These are phyloP conservation scores for Antigone vipio DNA, from an alignment of 2,113 vertebrate species.

Conservation along the genomic window DNA sequence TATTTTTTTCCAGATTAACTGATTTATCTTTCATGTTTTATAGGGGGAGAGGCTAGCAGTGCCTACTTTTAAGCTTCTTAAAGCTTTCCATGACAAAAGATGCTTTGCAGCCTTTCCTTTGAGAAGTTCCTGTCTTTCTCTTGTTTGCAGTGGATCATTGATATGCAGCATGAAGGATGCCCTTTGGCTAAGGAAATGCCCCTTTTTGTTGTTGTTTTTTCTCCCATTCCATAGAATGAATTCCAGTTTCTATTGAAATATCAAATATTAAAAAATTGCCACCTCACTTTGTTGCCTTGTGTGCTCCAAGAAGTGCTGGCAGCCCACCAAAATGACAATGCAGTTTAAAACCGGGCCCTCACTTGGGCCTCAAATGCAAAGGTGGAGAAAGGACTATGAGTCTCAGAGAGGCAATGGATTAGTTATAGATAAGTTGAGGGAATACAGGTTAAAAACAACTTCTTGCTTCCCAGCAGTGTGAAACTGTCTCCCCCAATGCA, in stretches of 20 bases:
- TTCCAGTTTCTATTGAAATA: neutral
- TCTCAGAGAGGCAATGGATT: neutral
- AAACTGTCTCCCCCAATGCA: neutral
- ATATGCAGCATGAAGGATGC: neutral
- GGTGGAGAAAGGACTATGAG: neutral
- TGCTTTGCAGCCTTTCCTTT: neutral
- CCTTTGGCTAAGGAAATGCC: neutral
- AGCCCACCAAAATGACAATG: neutral
- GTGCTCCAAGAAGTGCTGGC: neutral
- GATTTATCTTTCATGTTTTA: neutral
- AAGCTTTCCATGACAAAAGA: neutral
- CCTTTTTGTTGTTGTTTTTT: neutral
- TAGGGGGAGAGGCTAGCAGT: neutral
- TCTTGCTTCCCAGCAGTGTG: neutral
- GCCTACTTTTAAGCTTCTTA: neutral
- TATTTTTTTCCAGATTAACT: neutral
- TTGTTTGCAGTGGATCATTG: neutral
- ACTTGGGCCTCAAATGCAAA: neutral
- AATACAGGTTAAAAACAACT: neutral
- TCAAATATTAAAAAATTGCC: neutral
- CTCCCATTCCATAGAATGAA: neutral
- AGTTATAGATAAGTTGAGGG: neutral
- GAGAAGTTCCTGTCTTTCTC: neutral
- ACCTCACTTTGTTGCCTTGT: neutral
- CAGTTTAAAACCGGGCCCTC: neutral